These are phyloP conservation scores for Porites australiensis DNA, from an alignment of 64 coral and sea anemone genomes.

Conservation along the genomic window DNA sequence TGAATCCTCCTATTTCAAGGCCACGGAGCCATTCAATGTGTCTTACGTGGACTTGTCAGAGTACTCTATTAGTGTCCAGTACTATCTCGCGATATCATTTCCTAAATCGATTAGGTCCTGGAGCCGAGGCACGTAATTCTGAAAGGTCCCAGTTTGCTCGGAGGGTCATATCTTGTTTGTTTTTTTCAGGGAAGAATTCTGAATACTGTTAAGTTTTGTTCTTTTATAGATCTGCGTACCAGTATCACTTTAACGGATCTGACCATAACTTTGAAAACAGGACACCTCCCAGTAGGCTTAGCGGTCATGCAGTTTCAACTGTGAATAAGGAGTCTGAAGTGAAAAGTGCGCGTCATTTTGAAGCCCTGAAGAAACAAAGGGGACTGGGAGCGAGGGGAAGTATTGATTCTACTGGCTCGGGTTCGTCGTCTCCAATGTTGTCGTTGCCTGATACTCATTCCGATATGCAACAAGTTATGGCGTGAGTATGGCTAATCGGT, in stretches of 20 bases:
- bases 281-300: neutral
- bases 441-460: conserved; percentile 54
- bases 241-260: neutral
- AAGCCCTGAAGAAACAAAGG: neutral
- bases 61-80: no score
- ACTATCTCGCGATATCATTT: no score
- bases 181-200: no score
- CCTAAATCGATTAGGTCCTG: no score
- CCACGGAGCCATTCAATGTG: no score
- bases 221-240: conserved; percentile 2
- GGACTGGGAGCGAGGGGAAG: conserved; percentile 14
- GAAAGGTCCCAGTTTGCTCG: no score
- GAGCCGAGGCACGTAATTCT: no score
- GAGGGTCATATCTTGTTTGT: no score
- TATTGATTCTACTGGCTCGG: conserved; percentile 38
- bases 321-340: conserved; percentile 4
- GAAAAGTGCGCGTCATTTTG: conserved; percentile 15
- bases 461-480: conserved; percentile 42
- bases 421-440: conserved; percentile 9
- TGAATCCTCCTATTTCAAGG: no score
- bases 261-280: neutral
- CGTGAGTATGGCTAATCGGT: conserved; percentile 13
- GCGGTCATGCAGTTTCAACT: neutral
- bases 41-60: no score
- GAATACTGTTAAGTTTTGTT: neutral